phyloP scores from a whole-genome alignment of 2,888 invertebrate species.

The Napeogenes sylphis region DNA sequence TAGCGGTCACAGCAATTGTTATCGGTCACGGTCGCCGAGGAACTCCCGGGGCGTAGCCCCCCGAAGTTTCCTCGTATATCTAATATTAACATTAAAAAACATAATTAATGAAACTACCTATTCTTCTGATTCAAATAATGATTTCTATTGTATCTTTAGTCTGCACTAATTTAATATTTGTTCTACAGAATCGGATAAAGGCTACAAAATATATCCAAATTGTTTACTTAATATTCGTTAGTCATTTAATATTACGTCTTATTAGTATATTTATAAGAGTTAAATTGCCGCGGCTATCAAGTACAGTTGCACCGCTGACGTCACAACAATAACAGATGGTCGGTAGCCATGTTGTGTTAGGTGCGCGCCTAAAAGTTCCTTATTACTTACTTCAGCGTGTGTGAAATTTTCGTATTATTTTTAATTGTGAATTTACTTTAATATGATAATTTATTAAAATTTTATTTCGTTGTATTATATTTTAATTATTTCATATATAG shows the following conservation, averaged over 20 bases:
- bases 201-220: too few species aligned
- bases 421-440: background rate
- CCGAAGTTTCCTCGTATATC: too few species aligned
- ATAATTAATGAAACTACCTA: too few species aligned
- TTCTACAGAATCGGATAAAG: too few species aligned
- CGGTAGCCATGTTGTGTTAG: slow-evolving; percentile 39
- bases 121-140: too few species aligned
- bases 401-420: background rate
- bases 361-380: slow-evolving; percentile 30
- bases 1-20: too few species aligned
- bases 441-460: slow-evolving; percentile 1
- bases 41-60: too few species aligned
- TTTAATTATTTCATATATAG: background rate
- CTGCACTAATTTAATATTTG: too few species aligned
- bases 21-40: too few species aligned
- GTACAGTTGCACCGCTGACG: slow-evolving; percentile 23
- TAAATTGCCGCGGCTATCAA: background rate
- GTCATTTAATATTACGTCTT: background rate
- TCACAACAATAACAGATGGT: slow-evolving; percentile 42
- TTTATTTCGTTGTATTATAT: background rate
- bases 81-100: too few species aligned
- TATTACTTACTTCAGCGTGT: slow-evolving; percentile 9
- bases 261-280: background rate
- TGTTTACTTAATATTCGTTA: too few species aligned
- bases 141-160: too few species aligned